Conservation (phyloP, 2,113 vertebrate genomes). For the Poeciliopsis retropinna region DNA sequence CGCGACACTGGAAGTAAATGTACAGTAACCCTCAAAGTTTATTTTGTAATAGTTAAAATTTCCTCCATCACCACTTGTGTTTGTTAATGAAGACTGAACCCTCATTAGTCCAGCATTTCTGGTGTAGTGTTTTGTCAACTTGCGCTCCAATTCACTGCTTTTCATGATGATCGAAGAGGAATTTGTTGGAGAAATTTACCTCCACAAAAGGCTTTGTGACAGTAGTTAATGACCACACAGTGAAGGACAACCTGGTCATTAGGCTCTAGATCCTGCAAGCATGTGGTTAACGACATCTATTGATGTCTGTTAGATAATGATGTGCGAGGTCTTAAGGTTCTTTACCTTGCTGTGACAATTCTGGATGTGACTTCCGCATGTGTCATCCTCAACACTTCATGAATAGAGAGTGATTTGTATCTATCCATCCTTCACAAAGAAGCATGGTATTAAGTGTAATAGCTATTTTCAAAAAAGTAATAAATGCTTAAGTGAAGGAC, state of each 20-base stretch:
- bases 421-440: conserved; percentile 26
- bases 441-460: conserved; percentile 25
- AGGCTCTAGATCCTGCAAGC: conserved; percentile 37
- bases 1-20: too few relatives aligned
- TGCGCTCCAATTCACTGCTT: conserved; percentile 11
- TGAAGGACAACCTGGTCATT: conserved; percentile 60
- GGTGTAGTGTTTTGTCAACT: conserved; percentile 32
- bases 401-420: conserved; percentile 15
- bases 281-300: conserved; percentile 48
- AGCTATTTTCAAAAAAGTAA: conserved; percentile 8
- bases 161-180: conserved; percentile 56
- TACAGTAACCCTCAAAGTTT: neutral
- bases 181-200: conserved; percentile 53
- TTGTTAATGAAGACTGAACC: conserved; percentile 2
- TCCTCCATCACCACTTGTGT: neutral
- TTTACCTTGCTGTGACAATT: neutral
- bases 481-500: neutral
- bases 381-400: conserved; percentile 19
- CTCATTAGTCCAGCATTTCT: conserved; percentile 33
- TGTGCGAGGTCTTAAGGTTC: conserved; percentile 16
- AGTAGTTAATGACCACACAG: conserved; percentile 60
- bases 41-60: neutral
- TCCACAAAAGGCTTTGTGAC: conserved; percentile 57
- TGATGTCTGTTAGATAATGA: conserved; percentile 51
- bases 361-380: conserved; percentile 13